Evolutionary conservation across 2,797 vertebrate species (phyloP), one percentile per base, ranked within the genome.

Genomic region (Euthynnus affinis): DNA sequence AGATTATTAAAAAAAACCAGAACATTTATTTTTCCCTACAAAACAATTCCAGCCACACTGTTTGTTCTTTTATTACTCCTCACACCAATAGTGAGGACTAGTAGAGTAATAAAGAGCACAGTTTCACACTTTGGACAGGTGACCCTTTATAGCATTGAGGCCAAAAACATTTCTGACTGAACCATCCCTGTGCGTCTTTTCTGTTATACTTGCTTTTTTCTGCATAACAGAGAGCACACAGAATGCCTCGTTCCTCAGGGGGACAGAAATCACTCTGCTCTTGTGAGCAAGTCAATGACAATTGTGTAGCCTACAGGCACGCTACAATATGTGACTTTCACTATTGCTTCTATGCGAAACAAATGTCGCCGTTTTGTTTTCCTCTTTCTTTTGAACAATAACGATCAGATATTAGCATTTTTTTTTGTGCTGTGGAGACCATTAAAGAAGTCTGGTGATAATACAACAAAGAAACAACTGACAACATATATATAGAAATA

Each of bases 261-360:
- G 80, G 88, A 89, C 87, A 89, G 83, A 89, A 83, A 89, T 91
- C 83, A 83, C 80, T 91, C 84, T 86, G 87, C 87, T 89, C 84
- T 90, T 89, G 86, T 90, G 71, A 88, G 80, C 80, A 57, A 64
- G 82, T 83, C 91, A 85, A 71, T 87, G 89, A 84, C 89, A 87
- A 86, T 85, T 74, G 71, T 67, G 76, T 75, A 53, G 88, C 89
- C 88, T 74, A 44, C 57, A 88, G 90, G 65, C 87, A 75, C 14
- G 23, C 77, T 32, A 53, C 87, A 81, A 66, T 72, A 62, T 83
- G 78, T 72, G 85, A 87, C 89, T 90, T 90, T 86, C 79, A 84
- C 78, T 73, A n/a, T 68, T 84, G 85, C 82, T 81, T 87, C 85
- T 84, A 74, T 74, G 76, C 60, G n/a, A 55, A 58, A 69, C 68